Evolutionary conservation across 2,888 invertebrate species (phyloP).

Genomic region (Limnephilus lunatus): DNA sequence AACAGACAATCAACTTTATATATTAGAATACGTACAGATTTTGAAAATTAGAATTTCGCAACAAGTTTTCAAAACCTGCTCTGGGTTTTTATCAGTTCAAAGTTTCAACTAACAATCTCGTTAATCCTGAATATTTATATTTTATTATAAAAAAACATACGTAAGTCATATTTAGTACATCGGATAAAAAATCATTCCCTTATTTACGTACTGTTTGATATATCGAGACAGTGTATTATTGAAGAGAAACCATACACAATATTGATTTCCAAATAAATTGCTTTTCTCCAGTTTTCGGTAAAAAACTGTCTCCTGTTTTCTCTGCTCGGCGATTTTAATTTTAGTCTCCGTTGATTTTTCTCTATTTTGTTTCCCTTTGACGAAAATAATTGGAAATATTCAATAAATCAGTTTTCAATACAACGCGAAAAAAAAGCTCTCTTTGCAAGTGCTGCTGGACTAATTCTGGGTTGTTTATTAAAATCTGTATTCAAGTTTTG

Average conservation of each 20-base stretch:
- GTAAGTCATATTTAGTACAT: not conserved
- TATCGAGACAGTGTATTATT: not conserved
- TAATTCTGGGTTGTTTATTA: not conserved
- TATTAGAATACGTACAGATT: no score
- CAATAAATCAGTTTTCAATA: not conserved
- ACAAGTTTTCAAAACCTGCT: not conserved
- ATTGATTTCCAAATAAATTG: not conserved
- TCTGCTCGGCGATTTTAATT: not conserved
- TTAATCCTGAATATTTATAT: no score
- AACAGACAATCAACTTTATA: no score
- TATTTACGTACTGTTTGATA: not conserved
- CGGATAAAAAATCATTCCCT: not conserved
- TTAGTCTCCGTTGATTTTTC: not conserved
- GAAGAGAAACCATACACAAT: not conserved
- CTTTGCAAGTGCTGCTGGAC: not conserved
- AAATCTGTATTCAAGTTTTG: not conserved
- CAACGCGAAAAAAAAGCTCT: not conserved
- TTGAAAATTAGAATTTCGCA: not conserved
- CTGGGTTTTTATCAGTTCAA: no score
- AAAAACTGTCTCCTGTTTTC: not conserved
- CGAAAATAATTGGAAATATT: constrained; percentile 4
- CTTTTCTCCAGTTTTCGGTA: not conserved
- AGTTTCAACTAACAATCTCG: no score
- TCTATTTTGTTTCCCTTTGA: not conserved
- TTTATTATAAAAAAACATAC: no score